These are phyloP conservation scores for Tamias sibiricus DNA, from an alignment of 2,113 vertebrate species.

Conservation along the genomic window DNA sequence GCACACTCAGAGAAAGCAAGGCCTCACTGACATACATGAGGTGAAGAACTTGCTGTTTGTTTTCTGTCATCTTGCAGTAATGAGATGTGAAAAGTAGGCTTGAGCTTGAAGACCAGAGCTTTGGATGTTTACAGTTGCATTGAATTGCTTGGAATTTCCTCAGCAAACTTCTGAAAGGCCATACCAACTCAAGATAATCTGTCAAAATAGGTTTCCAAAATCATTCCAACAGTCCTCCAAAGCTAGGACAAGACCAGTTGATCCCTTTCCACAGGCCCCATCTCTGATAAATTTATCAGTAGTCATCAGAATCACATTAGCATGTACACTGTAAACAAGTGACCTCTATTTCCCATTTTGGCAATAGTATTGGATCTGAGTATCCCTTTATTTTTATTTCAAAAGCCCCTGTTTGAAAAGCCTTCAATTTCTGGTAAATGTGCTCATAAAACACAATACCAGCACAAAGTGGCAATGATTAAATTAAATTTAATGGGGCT, in stretches of 20 bases:
- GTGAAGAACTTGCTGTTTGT: background rate
- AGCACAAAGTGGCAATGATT: background rate
- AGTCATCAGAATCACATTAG: background rate
- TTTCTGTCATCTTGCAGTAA: background rate
- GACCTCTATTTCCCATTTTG: background rate
- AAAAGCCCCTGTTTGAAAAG: conserved; percentile 27
- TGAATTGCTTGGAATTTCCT: background rate
- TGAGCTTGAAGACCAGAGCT: background rate
- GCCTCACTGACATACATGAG: background rate
- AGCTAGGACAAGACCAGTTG: background rate
- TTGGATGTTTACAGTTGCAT: background rate
- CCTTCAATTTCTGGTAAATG: background rate
- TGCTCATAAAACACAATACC: conserved; percentile 15
- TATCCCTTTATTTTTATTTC: conserved; percentile 40
- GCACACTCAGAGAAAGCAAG: background rate
- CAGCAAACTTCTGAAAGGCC: background rate
- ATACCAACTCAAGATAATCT: background rate
- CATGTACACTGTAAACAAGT: too few species aligned
- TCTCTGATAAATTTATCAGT: background rate
- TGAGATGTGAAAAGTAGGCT: background rate
- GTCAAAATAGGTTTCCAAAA: background rate
- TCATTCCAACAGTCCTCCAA: background rate
- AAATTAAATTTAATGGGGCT: conserved; percentile 40
- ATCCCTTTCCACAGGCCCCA: background rate
- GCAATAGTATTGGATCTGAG: background rate